Evolutionary conservation across 2,113 vertebrate species (phyloP).

Genomic region (Lontra canadensis): DNA sequence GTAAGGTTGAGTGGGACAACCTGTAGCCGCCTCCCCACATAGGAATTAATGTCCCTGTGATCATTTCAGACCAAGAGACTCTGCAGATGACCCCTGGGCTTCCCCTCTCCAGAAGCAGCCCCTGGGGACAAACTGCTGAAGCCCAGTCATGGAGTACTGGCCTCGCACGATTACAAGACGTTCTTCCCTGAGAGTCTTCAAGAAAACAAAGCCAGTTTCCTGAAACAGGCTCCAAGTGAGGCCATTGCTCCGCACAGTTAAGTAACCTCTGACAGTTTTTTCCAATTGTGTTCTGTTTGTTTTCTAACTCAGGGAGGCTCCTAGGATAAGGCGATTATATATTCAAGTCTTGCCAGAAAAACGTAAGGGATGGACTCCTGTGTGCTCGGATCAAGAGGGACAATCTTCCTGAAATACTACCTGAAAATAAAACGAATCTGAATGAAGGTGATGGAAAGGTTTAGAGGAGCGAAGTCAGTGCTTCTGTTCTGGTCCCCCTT

Average conservation of each 20-base stretch:
- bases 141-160: background rate
- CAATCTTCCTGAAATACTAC: slow-evolving; percentile 29
- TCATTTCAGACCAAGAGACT: background rate
- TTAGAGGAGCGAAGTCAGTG: background rate
- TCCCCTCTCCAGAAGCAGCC: background rate
- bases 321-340: background rate
- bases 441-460: slow-evolving; percentile 44
- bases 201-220: slow-evolving; percentile 52
- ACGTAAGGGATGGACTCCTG: background rate
- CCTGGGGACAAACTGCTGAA: background rate
- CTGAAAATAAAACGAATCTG: slow-evolving; percentile 49
- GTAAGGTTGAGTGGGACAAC: background rate
- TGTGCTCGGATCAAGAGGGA: background rate
- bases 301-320: background rate
- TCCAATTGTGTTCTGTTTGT: background rate
- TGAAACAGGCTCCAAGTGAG: slow-evolving; percentile 25
- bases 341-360: slow-evolving; percentile 49
- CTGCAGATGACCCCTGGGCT: background rate
- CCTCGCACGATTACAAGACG: background rate
- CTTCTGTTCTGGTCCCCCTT: background rate
- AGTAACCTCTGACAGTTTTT: slow-evolving; percentile 3
- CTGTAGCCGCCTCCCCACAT: background rate
- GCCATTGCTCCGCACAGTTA: background rate
- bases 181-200: slow-evolving; percentile 12
- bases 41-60: background rate